Percentiles rank a stretch among this genome's conserved stretches.
phyloP scores from a whole-genome alignment of 1,140 invertebrate genomes.

The Drosophila sulfurigaster region DNA sequence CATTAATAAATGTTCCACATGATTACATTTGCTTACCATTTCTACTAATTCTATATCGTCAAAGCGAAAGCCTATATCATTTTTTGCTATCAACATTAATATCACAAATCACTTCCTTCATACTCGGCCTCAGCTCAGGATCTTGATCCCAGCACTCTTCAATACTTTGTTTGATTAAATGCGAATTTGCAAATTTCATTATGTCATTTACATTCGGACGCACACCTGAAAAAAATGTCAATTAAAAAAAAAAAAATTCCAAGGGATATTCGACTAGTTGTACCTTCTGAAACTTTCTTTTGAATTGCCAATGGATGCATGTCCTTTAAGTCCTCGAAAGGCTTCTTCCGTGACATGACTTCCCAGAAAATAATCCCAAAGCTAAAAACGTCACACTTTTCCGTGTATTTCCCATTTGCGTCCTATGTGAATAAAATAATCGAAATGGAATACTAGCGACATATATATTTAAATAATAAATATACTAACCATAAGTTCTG shows the following conservation, averaged over 20 bases:
- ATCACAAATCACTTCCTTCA: too few species aligned
- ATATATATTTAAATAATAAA: not conserved
- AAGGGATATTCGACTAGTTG: not conserved
- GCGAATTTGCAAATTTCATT: too few species aligned
- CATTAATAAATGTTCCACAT: too few species aligned
- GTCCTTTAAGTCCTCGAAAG: not conserved
- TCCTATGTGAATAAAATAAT: not conserved
- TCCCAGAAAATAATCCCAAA: slow-evolving; percentile 17
- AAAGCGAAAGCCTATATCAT: too few species aligned
- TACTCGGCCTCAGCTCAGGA: too few species aligned
- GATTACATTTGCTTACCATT: too few species aligned
- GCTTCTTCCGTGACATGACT: slow-evolving; percentile 3
- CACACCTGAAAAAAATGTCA: not conserved
- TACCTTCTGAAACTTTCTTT: not conserved
- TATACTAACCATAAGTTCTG: not conserved
- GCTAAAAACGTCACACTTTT: slow-evolving; percentile 22
- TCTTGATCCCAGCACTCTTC: too few species aligned
- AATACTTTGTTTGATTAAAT: too few species aligned
- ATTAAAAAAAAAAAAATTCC: not conserved
- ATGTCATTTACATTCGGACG: not conserved
- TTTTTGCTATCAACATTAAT: too few species aligned
- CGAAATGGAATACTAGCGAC: not conserved
- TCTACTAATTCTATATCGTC: too few species aligned
- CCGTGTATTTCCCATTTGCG: not conserved
- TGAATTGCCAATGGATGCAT: not conserved